Conservation (phyloP, 1,140 invertebrate species). For the Formica selysi region DNA sequence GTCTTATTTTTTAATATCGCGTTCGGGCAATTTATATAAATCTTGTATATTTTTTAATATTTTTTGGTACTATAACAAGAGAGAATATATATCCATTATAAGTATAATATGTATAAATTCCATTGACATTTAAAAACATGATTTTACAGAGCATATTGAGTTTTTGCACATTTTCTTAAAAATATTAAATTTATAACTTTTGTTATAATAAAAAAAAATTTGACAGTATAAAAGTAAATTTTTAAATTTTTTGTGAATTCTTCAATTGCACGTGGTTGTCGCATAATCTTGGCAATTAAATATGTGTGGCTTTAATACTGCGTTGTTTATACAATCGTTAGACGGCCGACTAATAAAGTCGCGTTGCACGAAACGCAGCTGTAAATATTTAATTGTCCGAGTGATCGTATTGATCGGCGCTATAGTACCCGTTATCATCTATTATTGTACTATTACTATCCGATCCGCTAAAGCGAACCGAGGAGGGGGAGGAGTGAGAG, state of each 20-base stretch:
- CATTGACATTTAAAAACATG: background rate
- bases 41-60: background rate
- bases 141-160: background rate
- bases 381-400: constrained; percentile 47
- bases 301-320: constrained; percentile 21
- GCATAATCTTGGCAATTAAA: background rate
- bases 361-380: constrained; percentile 25
- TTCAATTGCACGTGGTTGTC: background rate
- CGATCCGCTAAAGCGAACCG: background rate
- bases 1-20: too few relatives aligned
- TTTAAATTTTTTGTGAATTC: background rate
- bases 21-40: background rate
- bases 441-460: constrained; percentile 3
- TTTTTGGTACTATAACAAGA: background rate
- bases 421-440: constrained; percentile 19
- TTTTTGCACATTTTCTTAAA: background rate
- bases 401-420: constrained; percentile 41
- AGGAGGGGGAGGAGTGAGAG: background rate
- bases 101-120: background rate
- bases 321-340: constrained; percentile 36
- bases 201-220: background rate
- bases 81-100: background rate
- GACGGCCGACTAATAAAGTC: constrained; percentile 36
- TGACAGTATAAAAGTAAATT: background rate
- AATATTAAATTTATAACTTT: background rate